A percentile compares a stretch with the other conserved stretches of the same genome.
Evolutionary conservation across 2,113 vertebrate genomes (phyloP).

Genomic region (western clawed frog (Xenopus tropicalis)): UCB_Xtro_10.0 CM004450.2:5964501-5965000

Average conservation of each 20-base stretch:
- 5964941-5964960: conserved; percentile 68
- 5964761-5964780: conserved; percentile 64
- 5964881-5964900: conserved; percentile 64
- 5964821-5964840: conserved; percentile 71
- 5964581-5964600: conserved; percentile 80
- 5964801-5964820: conserved; percentile 57
- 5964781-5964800: conserved; percentile 58
- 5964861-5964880: conserved; percentile 66
- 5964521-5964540: conserved; percentile 9
- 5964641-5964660: conserved; percentile 77
- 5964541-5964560: conserved; percentile 70
- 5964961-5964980: conserved; percentile 84
- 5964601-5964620: conserved; percentile 75
- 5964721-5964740: conserved; percentile 62
- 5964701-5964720: conserved; percentile 68
- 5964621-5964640: conserved; percentile 70
- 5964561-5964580: conserved; percentile 76
- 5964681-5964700: conserved; percentile 56
- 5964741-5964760: conserved; percentile 65
- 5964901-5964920: conserved; percentile 66
- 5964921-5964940: conserved; percentile 80
- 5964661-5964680: conserved; percentile 58
- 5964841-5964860: conserved; percentile 58
- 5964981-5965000: conserved; percentile 67
- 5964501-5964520: conserved; percentile 67